Evolutionary conservation across 2,888 invertebrate genomes (phyloP).

Genomic region (Cephonodes hylas): DNA sequence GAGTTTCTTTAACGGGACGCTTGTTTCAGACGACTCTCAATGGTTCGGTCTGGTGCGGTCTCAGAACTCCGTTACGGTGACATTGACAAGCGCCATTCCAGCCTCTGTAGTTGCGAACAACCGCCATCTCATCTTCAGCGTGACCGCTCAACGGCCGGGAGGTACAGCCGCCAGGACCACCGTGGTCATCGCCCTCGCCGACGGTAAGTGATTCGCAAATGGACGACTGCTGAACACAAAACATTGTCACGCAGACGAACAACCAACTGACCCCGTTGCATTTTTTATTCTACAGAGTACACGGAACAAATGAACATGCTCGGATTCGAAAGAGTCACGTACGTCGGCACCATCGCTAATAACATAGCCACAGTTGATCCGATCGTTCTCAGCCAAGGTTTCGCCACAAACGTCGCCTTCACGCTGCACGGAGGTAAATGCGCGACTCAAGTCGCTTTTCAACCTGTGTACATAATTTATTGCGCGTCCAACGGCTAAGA

Average conservation of each 20-base stretch:
- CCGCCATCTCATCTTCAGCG: background rate
- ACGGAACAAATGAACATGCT: slow-evolving; percentile 17
- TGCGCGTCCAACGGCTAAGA: background rate
- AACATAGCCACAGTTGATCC: slow-evolving; percentile 15
- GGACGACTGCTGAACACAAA: too few relatives aligned
- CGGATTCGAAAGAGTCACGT: slow-evolving; percentile 27
- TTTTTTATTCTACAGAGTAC: slow-evolving; percentile 16
- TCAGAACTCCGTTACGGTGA: background rate
- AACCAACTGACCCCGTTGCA: background rate
- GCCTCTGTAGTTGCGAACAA: background rate
- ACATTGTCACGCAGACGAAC: background rate
- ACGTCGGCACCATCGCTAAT: slow-evolving; percentile 24
- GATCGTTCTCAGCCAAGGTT: slow-evolving; percentile 21
- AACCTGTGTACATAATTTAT: background rate
- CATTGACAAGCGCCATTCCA: background rate
- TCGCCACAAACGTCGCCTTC: background rate
- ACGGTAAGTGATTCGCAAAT: background rate
- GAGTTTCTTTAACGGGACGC: too few relatives aligned
- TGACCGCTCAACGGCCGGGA: background rate
- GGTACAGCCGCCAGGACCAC: background rate
- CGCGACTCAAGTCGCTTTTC: background rate
- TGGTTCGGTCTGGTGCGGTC: background rate
- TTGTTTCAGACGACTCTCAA: background rate
- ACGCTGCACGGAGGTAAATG: background rate
- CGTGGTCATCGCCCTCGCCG: background rate